These are phyloP conservation scores for Gambelia wislizenii DNA, from an alignment of 2,797 vertebrate species.

Conservation along the genomic window DNA sequence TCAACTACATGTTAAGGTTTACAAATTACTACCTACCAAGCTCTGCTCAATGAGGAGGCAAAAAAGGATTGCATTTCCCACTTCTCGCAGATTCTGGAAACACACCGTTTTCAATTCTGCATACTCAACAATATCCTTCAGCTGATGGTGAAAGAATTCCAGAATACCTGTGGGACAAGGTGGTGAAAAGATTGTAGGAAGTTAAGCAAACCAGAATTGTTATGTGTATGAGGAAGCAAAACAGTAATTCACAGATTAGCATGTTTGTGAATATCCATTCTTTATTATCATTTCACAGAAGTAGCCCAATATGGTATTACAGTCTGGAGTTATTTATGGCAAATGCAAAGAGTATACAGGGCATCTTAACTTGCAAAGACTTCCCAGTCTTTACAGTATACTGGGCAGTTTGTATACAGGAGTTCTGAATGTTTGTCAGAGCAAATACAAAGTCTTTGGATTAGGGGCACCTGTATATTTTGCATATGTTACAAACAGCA, in stretches of 20 bases:
- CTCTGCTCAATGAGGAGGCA: constrained; percentile 98
- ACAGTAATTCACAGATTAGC: neutral
- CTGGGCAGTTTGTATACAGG: neutral
- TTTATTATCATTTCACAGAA: neutral
- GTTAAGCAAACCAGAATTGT: rapidly evolving
- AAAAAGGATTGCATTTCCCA: constrained; percentile 96
- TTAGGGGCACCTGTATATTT: neutral
- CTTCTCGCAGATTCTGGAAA: constrained; percentile 98
- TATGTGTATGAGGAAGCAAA: neutral
- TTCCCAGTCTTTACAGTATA: neutral
- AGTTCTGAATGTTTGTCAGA: neutral
- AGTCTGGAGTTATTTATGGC: neutral
- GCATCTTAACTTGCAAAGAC: neutral
- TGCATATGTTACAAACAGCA: neutral
- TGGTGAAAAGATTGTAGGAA: neutral
- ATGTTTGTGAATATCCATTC: neutral
- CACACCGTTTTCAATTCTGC: constrained; percentile 98
- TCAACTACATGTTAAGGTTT: constrained; percentile 35
- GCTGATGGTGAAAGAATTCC: constrained; percentile 98
- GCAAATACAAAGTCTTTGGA: neutral
- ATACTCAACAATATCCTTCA: constrained; percentile 98
- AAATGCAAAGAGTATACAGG: neutral
- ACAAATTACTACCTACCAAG: constrained; percentile 84
- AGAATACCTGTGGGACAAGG: constrained; percentile 86
- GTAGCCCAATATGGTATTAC: neutral